Evolutionary conservation across 2,113 vertebrate species (phyloP).

Genomic region (Poecile atricapillus): DNA sequence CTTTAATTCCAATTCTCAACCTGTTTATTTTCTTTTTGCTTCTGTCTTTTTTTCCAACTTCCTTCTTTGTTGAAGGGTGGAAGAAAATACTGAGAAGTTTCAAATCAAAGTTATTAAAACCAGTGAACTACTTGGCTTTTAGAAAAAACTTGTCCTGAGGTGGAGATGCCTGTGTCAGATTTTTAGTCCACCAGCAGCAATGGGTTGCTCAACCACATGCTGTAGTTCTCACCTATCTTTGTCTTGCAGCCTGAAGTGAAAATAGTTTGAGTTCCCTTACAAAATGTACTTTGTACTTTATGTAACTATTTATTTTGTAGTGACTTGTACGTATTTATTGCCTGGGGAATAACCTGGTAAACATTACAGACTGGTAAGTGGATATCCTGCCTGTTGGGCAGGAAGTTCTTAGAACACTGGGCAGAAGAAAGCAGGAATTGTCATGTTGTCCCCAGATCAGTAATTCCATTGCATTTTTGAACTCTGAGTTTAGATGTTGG

Average conservation of each 20-base stretch:
- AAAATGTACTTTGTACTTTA: neutral
- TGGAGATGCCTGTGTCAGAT: neutral
- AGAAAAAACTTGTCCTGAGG: neutral
- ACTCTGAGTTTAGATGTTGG: neutral
- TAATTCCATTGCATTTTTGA: neutral
- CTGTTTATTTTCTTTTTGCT: neutral
- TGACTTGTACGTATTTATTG: neutral
- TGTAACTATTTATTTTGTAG: neutral
- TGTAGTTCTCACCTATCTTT: neutral
- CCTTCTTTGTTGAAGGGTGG: neutral
- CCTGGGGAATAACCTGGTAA: neutral
- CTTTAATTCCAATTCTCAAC: neutral
- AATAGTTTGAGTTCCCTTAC: neutral
- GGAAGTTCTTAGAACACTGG: neutral
- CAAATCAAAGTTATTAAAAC: neutral
- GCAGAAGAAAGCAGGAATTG: neutral
- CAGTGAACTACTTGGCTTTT: neutral
- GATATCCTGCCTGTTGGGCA: neutral
- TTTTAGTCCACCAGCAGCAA: neutral
- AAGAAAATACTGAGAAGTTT: neutral
- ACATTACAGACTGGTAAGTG: fast-evolving
- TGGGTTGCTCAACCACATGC: neutral
- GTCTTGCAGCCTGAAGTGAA: neutral
- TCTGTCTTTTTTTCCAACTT: neutral
- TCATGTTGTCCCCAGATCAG: neutral